Percentiles rank a stretch among this genome's conserved stretches.
Evolutionary conservation across 1,140 invertebrate genomes (phyloP).

Genomic region (Drosophila triauraria): DNA sequence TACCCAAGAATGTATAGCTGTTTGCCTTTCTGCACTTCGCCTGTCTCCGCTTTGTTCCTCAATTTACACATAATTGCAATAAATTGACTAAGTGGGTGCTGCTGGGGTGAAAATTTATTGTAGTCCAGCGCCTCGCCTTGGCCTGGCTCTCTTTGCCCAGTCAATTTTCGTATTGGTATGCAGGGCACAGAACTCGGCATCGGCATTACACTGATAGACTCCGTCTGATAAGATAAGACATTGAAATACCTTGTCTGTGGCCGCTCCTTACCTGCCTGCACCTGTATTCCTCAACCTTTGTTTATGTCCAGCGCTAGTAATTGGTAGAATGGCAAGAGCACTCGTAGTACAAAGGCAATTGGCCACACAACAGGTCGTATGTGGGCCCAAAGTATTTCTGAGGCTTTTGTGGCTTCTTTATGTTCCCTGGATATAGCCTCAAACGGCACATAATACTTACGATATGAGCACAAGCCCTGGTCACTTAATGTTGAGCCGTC

Average conservation of each 20-base stretch:
- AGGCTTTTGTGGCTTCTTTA: conserved; percentile 46
- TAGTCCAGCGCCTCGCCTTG: conserved; percentile 11
- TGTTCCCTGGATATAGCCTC: conserved; percentile 28
- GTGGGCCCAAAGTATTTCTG: conserved; percentile 37
- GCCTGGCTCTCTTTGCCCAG: neutral
- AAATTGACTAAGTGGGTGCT: conserved; percentile 66
- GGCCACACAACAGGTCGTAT: conserved; percentile 72
- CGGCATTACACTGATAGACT: conserved; percentile 45
- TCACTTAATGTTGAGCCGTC: conserved; percentile 28
- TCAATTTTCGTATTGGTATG: conserved; percentile 39
- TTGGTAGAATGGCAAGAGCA: conserved; percentile 27
- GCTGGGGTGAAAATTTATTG: conserved; percentile 45
- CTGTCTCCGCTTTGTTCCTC: conserved; percentile 72
- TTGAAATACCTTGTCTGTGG: conserved; percentile 23
- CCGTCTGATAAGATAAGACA: conserved; percentile 67
- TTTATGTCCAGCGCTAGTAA: conserved; percentile 36
- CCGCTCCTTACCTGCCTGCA: neutral
- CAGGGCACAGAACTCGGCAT: conserved; percentile 33
- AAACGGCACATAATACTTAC: conserved; percentile 53
- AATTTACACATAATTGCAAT: conserved; percentile 83
- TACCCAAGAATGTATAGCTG: conserved; percentile 6
- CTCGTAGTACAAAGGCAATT: conserved; percentile 27
- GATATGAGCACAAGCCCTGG: conserved; percentile 9
- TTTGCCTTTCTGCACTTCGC: conserved; percentile 37
- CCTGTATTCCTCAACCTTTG: conserved; percentile 12